Percentiles rank a stretch among this genome's conserved stretches.
Conservation (phyloP, 2,797 vertebrate genomes). For the Esox masquinongy region DNA sequence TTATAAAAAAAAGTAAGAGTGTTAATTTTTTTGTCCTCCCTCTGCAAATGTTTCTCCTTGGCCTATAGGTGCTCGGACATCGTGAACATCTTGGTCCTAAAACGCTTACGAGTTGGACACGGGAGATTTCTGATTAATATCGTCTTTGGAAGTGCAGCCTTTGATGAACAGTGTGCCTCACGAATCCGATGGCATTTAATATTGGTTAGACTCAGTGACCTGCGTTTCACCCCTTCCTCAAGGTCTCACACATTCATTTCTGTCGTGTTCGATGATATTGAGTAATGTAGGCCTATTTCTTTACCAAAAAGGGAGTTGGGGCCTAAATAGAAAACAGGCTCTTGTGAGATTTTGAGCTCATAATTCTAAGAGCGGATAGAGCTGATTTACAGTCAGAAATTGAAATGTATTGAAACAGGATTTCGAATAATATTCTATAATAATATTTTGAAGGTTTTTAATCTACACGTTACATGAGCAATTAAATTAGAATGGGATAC, state of each 20-base stretch:
- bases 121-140: constrained; percentile 86
- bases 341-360: neutral
- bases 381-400: neutral
- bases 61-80: constrained; percentile 21
- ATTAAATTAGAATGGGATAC: neutral
- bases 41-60: neutral
- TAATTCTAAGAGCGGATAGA: neutral
- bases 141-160: constrained; percentile 81
- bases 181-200: constrained; percentile 82
- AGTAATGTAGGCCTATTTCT: constrained; percentile 74
- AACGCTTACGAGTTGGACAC: constrained; percentile 75
- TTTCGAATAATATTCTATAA: neutral
- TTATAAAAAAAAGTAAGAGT: no score
- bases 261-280: constrained; percentile 75
- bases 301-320: neutral
- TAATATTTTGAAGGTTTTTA: neutral
- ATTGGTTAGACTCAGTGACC: constrained; percentile 88
- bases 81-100: constrained; percentile 60
- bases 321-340: neutral
- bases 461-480: neutral
- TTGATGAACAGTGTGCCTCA: constrained; percentile 86
- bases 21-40: no score
- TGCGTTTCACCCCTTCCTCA: constrained; percentile 80
- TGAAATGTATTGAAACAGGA: neutral
- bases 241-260: constrained; percentile 70